Percentiles rank a stretch among this genome's conserved stretches.
These are phyloP conservation scores for Sakesphorus luctuosus DNA, from an alignment of 2,113 vertebrate genomes.

Conservation along the genomic window DNA sequence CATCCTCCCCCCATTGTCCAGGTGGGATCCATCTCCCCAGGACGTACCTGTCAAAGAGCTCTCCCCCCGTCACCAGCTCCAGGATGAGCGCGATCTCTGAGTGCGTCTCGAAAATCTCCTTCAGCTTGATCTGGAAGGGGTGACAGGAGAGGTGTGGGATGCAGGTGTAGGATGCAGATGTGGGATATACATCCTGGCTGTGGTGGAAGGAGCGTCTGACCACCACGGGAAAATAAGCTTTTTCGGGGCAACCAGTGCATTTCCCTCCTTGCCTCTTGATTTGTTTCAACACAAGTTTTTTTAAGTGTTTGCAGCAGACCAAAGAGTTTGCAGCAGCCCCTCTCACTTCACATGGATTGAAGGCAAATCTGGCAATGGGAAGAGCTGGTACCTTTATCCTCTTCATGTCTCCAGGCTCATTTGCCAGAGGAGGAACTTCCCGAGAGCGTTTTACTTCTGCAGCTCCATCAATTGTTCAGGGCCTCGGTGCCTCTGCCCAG, in stretches of 20 bases:
- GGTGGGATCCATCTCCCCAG: rapidly evolving
- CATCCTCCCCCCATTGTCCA: not conserved
- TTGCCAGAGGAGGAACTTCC: not conserved
- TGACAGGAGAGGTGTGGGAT: not conserved
- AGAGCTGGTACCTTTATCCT: not conserved
- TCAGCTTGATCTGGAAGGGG: constrained; percentile 84
- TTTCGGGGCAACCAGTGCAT: rapidly evolving
- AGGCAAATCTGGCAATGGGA: not conserved
- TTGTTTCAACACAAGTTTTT: not conserved
- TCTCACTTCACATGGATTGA: rapidly evolving
- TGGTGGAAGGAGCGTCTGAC: rapidly evolving
- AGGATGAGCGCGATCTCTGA: constrained; percentile 85
- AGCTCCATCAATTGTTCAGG: rapidly evolving
- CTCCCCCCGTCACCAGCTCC: constrained; percentile 90
- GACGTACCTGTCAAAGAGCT: constrained; percentile 87
- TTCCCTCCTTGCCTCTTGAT: not conserved
- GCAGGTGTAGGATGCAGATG: not conserved
- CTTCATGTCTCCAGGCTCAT: rapidly evolving
- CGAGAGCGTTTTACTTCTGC: rapidly evolving
- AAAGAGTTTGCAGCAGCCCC: not conserved
- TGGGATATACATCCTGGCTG: not conserved
- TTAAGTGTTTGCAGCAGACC: not conserved
- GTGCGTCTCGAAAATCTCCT: constrained; percentile 90
- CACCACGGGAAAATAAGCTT: rapidly evolving
- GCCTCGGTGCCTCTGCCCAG: rapidly evolving